Conservation (phyloP, 2,888 invertebrate species). For the Electrophaes corylata region DNA sequence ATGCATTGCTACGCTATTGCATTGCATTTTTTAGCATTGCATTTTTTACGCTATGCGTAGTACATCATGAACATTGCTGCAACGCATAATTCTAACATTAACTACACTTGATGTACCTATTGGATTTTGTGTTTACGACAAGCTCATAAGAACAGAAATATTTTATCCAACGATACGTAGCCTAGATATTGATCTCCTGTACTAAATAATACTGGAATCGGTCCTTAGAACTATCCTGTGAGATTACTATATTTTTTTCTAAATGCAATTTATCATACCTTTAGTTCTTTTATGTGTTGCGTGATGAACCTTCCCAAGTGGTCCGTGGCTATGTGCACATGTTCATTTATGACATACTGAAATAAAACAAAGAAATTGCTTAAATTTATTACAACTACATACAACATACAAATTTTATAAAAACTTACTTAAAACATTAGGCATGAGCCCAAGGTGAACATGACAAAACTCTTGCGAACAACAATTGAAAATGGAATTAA, state of each 20-base stretch:
- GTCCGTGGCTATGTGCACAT: slow-evolving; percentile 75
- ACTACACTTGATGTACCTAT: too few relatives aligned
- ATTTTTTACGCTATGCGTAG: too few relatives aligned
- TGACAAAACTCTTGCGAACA: too few relatives aligned
- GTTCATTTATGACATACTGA: slow-evolving; percentile 76
- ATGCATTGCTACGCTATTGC: too few relatives aligned
- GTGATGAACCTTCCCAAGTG: slow-evolving; percentile 70
- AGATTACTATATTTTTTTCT: neutral
- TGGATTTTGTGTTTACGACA: neutral
- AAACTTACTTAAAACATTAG: too few relatives aligned
- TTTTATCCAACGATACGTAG: neutral
- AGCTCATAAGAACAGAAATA: neutral
- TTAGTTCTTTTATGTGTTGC: slow-evolving; percentile 75
- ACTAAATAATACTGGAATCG: neutral
- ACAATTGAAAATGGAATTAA: too few relatives aligned
- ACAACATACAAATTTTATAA: too few relatives aligned
- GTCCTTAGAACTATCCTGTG: neutral
- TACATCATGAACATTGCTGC: too few relatives aligned
- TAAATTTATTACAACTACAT: too few relatives aligned
- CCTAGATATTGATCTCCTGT: neutral
- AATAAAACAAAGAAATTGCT: slow-evolving; percentile 36
- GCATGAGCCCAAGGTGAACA: too few relatives aligned
- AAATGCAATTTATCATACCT: slow-evolving; percentile 50
- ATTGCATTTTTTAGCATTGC: too few relatives aligned
- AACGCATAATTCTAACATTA: too few relatives aligned